Evolutionary conservation across 2,797 vertebrate genomes (phyloP).

Genomic region (Lepilemur ruficaudatus): DNA sequence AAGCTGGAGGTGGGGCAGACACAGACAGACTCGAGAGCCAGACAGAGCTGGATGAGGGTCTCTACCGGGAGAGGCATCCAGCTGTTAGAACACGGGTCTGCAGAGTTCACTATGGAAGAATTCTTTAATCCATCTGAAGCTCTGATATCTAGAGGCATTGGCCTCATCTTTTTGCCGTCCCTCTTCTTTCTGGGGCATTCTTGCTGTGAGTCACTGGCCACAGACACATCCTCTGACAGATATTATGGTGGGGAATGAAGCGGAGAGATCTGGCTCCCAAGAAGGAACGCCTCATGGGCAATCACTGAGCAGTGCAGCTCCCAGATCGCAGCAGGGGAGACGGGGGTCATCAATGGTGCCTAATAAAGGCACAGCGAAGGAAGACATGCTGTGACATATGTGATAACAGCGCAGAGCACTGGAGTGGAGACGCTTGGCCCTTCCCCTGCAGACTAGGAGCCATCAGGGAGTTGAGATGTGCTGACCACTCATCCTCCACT

Average conservation of each 20-base stretch:
- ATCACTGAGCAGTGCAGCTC: not conserved
- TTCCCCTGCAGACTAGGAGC: not conserved
- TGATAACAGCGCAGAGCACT: not conserved
- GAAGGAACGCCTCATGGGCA: not conserved
- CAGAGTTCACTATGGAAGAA: not conserved
- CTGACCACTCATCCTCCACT: not conserved
- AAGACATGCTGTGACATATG: fast-evolving
- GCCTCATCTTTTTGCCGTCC: not conserved
- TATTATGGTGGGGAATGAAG: not conserved
- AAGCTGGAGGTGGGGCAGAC: not conserved
- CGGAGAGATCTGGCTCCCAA: not conserved
- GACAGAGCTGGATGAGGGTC: not conserved
- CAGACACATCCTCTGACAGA: not conserved
- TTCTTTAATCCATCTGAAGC: not conserved
- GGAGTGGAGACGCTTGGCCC: not conserved
- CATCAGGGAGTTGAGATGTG: not conserved
- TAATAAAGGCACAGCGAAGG: not conserved
- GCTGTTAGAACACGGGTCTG: not conserved
- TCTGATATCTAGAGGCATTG: not conserved
- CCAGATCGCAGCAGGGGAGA: not conserved
- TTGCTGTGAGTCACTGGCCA: not conserved
- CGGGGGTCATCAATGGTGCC: not conserved
- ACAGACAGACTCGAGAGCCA: not conserved
- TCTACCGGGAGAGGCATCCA: not conserved
- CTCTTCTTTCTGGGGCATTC: not conserved